Evolutionary conservation across 2,797 vertebrate species (phyloP).

Genomic region (Rhinichthys osculus): DNA sequence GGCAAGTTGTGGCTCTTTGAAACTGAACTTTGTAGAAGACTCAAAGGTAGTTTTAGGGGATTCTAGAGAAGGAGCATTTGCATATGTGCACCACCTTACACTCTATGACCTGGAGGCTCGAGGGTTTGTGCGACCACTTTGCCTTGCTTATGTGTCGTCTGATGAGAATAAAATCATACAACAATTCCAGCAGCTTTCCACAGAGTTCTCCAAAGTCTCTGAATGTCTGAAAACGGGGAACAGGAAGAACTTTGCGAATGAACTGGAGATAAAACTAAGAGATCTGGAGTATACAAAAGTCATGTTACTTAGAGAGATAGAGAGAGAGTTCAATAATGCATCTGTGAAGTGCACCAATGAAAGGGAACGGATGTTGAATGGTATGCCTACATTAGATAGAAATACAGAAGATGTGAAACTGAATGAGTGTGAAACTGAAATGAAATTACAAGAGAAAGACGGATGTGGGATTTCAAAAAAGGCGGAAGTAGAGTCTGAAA

Average conservation of each 20-base stretch:
- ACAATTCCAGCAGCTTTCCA: slow-evolving; percentile 86
- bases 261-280: slow-evolving; percentile 91
- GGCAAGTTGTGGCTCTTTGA: slow-evolving; percentile 78
- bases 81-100: slow-evolving; percentile 93
- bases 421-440: slow-evolving; percentile 28
- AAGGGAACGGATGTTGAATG: not conserved
- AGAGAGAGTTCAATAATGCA: slow-evolving; percentile 21
- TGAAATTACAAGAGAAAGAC: slow-evolving; percentile 41
- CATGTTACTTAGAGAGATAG: slow-evolving; percentile 41
- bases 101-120: slow-evolving; percentile 94
- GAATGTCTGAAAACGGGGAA: slow-evolving; percentile 96
- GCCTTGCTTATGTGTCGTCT: slow-evolving; percentile 94
- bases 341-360: not conserved
- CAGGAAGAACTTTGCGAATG: slow-evolving; percentile 90
- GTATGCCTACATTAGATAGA: not conserved
- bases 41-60: slow-evolving; percentile 93
- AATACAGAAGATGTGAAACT: slow-evolving; percentile 10
- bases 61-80: slow-evolving; percentile 89
- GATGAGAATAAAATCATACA: slow-evolving; percentile 93
- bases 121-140: slow-evolving; percentile 95
- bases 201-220: slow-evolving; percentile 89
- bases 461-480: slow-evolving; percentile 6
- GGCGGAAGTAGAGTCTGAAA: slow-evolving; percentile 21
- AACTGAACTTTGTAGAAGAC: slow-evolving; percentile 92
- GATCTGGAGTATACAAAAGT: slow-evolving; percentile 81